phyloP scores from a whole-genome alignment of 1,140 invertebrate genomes.

The Brachystomella parvula region DNA sequence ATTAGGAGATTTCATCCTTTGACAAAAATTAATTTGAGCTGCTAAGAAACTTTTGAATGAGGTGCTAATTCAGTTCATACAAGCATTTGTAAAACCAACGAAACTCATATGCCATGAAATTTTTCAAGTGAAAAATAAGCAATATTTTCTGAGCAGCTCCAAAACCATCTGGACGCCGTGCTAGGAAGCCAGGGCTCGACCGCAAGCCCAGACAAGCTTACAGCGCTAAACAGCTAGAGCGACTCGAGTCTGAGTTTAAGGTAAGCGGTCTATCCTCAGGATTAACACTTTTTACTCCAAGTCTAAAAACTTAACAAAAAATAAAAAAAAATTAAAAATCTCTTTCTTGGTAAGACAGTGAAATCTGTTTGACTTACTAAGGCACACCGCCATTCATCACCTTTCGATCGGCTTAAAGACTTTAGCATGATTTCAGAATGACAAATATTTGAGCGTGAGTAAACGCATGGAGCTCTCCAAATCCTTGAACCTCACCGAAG shows the following conservation, averaged over 20 bases:
- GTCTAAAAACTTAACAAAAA: conserved; percentile 3
- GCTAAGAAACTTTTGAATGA: background rate
- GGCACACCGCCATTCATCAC: background rate
- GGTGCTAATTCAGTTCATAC: background rate
- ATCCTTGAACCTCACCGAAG: conserved; percentile 78
- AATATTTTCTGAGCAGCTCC: conserved; percentile 51
- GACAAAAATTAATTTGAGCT: background rate
- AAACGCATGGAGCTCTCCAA: conserved; percentile 89
- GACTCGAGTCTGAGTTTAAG: conserved; percentile 86
- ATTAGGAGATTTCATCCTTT: conserved; percentile 8
- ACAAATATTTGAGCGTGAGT: conserved; percentile 90
- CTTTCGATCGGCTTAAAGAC: conserved; percentile 6
- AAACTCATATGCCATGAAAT: conserved; percentile 11
- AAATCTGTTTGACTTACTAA: no score
- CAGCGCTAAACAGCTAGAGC: conserved; percentile 82
- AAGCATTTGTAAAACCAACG: conserved; percentile 5
- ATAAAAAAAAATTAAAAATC: background rate
- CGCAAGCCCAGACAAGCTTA: conserved; percentile 91
- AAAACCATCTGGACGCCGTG: conserved; percentile 64
- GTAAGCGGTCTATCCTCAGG: conserved; percentile 43
- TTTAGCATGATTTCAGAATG: conserved; percentile 50
- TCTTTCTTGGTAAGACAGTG: no score
- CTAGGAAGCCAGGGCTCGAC: conserved; percentile 75
- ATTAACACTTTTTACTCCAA: conserved; percentile 7
- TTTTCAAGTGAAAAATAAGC: background rate